Evolutionary conservation across 2,797 vertebrate species (phyloP).

Genomic region (Sphenodon punctatus): DNA sequence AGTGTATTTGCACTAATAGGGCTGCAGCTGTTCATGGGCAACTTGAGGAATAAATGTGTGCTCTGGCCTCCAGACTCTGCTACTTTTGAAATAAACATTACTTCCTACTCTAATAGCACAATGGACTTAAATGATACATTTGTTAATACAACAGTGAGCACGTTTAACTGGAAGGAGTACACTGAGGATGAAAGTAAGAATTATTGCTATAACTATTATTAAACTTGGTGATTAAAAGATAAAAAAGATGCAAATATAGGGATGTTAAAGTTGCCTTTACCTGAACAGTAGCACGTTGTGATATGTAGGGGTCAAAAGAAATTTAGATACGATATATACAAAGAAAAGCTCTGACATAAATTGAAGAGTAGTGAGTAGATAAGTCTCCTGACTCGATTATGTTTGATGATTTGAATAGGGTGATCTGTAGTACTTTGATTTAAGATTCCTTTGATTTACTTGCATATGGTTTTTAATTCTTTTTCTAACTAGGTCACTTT

Average conservation of each 20-base stretch:
- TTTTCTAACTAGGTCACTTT: conserved; percentile 78
- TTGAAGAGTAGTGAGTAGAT: background rate
- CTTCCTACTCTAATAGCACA: conserved; percentile 77
- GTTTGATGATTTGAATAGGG: conserved; percentile 1
- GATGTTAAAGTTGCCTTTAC: background rate
- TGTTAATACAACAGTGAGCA: conserved; percentile 70
- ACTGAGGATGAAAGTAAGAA: conserved; percentile 83
- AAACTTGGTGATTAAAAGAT: background rate
- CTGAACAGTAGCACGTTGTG: background rate
- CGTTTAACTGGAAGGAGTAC: conserved; percentile 84
- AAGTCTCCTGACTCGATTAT: background rate
- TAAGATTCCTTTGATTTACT: conserved; percentile 1
- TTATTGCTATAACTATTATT: conserved; percentile 20
- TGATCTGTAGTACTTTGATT: background rate
- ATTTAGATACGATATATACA: background rate
- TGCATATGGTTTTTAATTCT: conserved; percentile 13
- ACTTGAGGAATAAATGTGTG: conserved; percentile 86
- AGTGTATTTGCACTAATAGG: conserved; percentile 93
- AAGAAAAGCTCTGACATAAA: conserved; percentile 1
- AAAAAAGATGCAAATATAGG: background rate
- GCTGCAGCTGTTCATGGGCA: conserved; percentile 90
- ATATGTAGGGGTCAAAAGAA: background rate
- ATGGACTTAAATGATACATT: conserved; percentile 70
- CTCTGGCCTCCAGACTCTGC: conserved; percentile 67
- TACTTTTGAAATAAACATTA: conserved; percentile 75